These are phyloP conservation scores for Epinotia nisella DNA, from an alignment of 2,888 invertebrate species.

Conservation along the genomic window DNA sequence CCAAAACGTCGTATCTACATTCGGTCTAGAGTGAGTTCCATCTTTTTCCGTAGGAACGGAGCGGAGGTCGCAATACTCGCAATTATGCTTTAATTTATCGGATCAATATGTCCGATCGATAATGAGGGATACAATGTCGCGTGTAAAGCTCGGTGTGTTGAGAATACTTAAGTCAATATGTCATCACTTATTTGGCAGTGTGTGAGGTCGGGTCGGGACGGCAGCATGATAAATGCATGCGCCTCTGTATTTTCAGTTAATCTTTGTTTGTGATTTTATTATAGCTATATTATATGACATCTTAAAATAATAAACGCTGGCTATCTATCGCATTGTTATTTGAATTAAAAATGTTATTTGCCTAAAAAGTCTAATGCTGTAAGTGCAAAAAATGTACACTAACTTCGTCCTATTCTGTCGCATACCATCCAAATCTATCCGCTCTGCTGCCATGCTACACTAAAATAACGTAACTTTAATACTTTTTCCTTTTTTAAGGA, in stretches of 20 bases:
- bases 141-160: constrained; percentile 1
- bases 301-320: not conserved
- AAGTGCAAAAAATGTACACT: too few relatives aligned
- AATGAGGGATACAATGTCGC: constrained; percentile 20
- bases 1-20: not conserved
- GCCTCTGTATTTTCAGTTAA: not conserved
- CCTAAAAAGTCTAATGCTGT: not conserved
- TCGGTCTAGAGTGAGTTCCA: not conserved
- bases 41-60: constrained; percentile 42
- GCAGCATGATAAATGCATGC: not conserved
- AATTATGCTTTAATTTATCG: constrained; percentile 39
- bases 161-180: constrained; percentile 3
- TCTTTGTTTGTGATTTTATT: too few relatives aligned
- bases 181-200: not conserved
- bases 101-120: constrained; percentile 22
- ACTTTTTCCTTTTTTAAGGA: constrained; percentile 12
- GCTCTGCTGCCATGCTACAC: not conserved
- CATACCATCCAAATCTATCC: too few relatives aligned
- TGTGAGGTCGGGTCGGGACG: not conserved
- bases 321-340: not conserved
- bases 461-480: not conserved
- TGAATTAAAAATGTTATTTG: not conserved
- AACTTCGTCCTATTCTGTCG: too few relatives aligned
- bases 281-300: not conserved
- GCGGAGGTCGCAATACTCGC: constrained; percentile 51